A percentile compares a stretch with the other conserved stretches of the same genome.
These are phyloP conservation scores for Eretmochelys imbricata DNA, from an alignment of 2,113 vertebrate species.

Conservation along the genomic window DNA sequence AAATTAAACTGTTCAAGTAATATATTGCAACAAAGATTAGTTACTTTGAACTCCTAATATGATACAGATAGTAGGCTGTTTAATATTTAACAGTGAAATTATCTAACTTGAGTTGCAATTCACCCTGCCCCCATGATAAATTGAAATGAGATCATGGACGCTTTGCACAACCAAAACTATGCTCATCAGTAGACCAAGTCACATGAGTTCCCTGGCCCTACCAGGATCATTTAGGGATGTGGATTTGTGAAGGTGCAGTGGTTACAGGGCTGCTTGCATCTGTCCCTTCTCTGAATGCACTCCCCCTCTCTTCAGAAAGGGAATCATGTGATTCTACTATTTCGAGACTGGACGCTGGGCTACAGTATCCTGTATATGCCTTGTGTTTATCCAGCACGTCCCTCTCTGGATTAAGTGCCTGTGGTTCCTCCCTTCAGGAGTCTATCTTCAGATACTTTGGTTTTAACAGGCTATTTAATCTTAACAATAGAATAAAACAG, in stretches of 20 bases:
- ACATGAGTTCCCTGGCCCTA: neutral
- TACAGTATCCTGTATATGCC: too few species aligned
- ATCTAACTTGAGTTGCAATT: neutral
- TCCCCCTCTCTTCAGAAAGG: too few species aligned
- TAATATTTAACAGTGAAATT: constrained; percentile 15
- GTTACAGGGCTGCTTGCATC: neutral
- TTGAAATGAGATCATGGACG: neutral
- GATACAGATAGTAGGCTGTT: neutral
- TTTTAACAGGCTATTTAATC: too few species aligned
- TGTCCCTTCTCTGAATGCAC: neutral
- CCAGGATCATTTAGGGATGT: neutral
- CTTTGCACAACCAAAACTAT: neutral
- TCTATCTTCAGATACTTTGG: too few species aligned
- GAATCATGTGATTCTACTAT: too few species aligned
- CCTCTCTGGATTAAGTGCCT: too few species aligned
- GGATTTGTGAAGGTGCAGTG: neutral
- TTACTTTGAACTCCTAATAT: neutral
- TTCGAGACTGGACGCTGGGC: too few species aligned
- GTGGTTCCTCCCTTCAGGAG: too few species aligned
- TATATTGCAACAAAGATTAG: neutral
- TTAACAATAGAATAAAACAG: too few species aligned
- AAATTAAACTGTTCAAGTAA: neutral
- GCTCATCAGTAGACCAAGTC: neutral
- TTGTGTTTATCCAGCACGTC: too few species aligned
- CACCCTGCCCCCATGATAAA: neutral